Evolutionary conservation across 1,140 invertebrate genomes (phyloP).

Genomic region (Venustaconcha ellipsiformis): DNA sequence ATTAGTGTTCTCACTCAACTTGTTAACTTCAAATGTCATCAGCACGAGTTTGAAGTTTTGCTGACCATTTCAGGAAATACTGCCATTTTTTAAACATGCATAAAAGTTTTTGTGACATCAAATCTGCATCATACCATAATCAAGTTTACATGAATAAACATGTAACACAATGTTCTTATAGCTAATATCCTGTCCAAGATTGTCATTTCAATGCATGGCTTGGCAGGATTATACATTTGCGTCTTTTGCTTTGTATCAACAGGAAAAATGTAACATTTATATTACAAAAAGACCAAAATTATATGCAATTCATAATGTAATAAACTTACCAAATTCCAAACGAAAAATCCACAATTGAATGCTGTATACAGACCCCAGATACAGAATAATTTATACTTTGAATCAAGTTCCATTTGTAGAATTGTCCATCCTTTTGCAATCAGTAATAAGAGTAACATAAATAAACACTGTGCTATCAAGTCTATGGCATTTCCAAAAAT

Average conservation of each 20-base stretch:
- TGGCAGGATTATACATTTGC: background rate
- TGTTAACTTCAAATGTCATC: no score
- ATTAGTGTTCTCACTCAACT: no score
- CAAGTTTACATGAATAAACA: background rate
- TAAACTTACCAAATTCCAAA: constrained; percentile 91
- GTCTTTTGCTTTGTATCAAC: background rate
- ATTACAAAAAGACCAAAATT: background rate
- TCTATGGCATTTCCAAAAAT: constrained; percentile 92
- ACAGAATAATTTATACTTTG: constrained; percentile 87
- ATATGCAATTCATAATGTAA: background rate
- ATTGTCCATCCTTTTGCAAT: constrained; percentile 98
- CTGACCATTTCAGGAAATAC: no score
- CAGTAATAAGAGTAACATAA: constrained; percentile 93
- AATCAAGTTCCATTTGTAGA: constrained; percentile 86
- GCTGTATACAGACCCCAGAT: constrained; percentile 93
- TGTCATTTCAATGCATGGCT: background rate
- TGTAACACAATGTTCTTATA: background rate
- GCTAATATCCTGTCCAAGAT: background rate
- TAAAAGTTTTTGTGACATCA: no score
- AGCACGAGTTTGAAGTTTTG: no score
- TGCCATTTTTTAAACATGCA: no score
- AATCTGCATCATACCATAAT: no score
- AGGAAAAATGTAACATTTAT: background rate
- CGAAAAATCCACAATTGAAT: constrained; percentile 91
- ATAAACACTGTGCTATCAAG: constrained; percentile 90